Base-by-base conservation (phyloP, 2,113 vertebrate genomes). In the Dipodomys stephensi region DNA sequence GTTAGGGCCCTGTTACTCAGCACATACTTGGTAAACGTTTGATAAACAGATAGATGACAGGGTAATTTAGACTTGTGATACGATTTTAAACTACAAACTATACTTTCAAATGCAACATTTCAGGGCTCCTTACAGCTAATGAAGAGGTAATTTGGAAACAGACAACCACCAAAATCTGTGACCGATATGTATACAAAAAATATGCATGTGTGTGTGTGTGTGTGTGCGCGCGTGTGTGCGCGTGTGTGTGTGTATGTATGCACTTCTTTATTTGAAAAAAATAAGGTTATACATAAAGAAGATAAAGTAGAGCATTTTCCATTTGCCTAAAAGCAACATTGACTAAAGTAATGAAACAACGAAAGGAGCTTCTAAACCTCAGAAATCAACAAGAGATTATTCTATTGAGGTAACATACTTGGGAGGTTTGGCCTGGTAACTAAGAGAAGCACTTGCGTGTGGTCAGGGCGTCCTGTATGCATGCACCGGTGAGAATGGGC, bases 11-110 rank as follows among this genome's bases (percentile, higher is more conserved):
- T 32, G 35, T 25, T 16, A 68, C 19, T 39, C 53, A 35, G 65
- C 11, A 93, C 39, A 95, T 53, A 85, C 49, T 30, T 95, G 68
- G 65, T 18, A 93, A 60, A 95, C 65, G 82, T 60, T 30, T 95
- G 68, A 60, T 32, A 85, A 57, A 57, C 53, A 57, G 68, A 27
- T 13, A 92, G 19, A 11, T 72, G 71, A n/a, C 12, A 82, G 79
- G 64, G 16, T 77, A 90, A 78, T 79, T 64, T 82, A 22, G 28
- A 88, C 84, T 28, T 81, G 46, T 7, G 72, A 10, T 65, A 83
- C 83, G 3, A 83, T 44, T 87, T 89, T 78, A 94, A 90, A 67
- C 53, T n/a, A 71, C 6, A 67, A 53, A 86, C 53, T 57, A 18
- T 53, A 79, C 68, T 62, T 20, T 78, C 30, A n/a, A 92, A 65